phyloP scores from a whole-genome alignment of 2,888 invertebrate species.

The Lycophotia porphyrea region DNA sequence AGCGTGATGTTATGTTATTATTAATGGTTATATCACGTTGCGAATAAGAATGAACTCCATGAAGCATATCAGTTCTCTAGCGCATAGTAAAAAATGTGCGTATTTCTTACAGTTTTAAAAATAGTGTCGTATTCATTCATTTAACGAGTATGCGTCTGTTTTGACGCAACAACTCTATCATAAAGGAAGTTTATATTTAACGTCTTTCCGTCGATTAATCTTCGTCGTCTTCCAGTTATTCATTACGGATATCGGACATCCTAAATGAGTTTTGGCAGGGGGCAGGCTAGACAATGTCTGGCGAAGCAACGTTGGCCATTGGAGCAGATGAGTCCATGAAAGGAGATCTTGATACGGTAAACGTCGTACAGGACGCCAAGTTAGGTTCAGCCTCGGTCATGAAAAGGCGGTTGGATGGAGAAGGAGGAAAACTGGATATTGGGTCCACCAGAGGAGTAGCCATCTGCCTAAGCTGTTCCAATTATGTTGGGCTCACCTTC shows the following conservation, averaged over 20 bases:
- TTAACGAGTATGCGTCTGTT: neutral
- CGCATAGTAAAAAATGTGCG: no score
- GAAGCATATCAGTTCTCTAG: no score
- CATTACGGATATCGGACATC: neutral
- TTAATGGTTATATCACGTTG: no score
- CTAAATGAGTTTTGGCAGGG: neutral
- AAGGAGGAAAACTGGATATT: no score
- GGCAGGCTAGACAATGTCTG: neutral
- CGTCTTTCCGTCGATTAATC: neutral
- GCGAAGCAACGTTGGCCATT: neutral
- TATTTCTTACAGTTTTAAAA: neutral
- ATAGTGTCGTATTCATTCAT: neutral
- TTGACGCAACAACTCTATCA: neutral
- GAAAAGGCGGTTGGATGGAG: no score
- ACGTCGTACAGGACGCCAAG: neutral
- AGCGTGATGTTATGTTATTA: no score
- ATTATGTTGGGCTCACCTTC: no score
- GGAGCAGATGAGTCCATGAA: neutral
- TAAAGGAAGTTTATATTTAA: neutral
- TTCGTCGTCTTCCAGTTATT: neutral
- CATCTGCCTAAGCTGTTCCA: no score
- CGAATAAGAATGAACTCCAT: no score
- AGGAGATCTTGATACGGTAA: neutral
- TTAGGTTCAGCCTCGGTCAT: no score
- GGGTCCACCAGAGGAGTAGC: no score